Evolutionary conservation across 2,797 vertebrate species (phyloP), one percentile per base, ranked within the genome.

Genomic region (Malurus leucopterus): DNA sequence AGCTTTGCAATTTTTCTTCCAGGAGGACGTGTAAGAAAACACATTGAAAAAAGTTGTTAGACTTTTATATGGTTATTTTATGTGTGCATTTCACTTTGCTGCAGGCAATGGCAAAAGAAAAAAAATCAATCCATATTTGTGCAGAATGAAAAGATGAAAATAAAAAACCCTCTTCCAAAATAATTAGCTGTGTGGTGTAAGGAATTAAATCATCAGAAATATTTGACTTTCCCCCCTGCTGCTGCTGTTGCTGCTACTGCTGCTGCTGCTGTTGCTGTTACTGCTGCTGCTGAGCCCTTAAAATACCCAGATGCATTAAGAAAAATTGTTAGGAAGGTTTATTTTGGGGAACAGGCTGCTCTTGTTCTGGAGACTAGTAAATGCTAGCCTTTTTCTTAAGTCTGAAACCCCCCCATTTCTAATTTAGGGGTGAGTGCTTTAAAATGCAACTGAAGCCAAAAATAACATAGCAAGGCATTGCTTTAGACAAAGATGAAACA

Each of bases 71-170:
- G 62, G 67, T 81, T 93, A 90, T 92, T 95, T 93, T 92, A 88
- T 77, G 71, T 89, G 84, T 71, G 50, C 58, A 87, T 92, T 95
- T 91, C 87, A 77, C 72, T 94, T 94, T 86, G 89, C 93, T 93
- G 67, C 85, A 93, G 91, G 94, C 89, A 92, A 73, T 76, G 53
- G 57, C n/a, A 93, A 70, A 59, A 73, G 46, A 22, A 84, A 91
- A 86, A 93, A 94, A 83, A 86, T 89, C 67, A 91, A 91, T 94
- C 63, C 46, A 22, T 82, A 85, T 92, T 94, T 92, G 50, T 91
- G 73, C 0, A 0, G 71, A 89, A 91, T 84, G 55, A 86, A 95
- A 91, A 91, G 83, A 88, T 78, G 67, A 92, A 92, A 91, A 51
- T 29, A 22, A 53, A 75, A 50, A 76, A n/a, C 17, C 6, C 0